Percentiles rank a stretch among this genome's conserved stretches.
phyloP scores from a whole-genome alignment of 2,113 vertebrate genomes.

The Chionomys nivalis region DNA sequence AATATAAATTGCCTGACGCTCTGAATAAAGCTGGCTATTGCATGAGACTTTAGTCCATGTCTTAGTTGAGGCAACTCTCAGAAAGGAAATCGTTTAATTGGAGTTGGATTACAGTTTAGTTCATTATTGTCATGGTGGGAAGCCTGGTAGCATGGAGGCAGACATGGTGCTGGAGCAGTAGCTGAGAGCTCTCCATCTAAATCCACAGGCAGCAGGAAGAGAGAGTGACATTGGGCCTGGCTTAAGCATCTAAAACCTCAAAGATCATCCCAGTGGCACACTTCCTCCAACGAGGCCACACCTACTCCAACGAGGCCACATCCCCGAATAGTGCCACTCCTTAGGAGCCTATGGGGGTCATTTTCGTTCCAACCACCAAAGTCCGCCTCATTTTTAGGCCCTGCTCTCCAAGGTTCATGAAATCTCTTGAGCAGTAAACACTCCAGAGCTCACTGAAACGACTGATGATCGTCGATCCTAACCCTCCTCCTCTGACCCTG shows the following conservation, averaged over 20 bases:
- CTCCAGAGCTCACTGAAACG: neutral
- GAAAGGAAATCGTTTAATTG: neutral
- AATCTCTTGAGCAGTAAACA: neutral
- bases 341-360: neutral
- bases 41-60: neutral
- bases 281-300: neutral
- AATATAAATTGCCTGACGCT: neutral
- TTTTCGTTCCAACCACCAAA: neutral
- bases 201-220: neutral
- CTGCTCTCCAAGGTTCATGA: neutral
- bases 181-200: neutral
- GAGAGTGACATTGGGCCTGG: too few relatives aligned
- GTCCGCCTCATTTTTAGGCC: neutral
- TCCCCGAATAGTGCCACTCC: neutral
- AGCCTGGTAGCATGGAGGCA: neutral
- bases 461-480: neutral
- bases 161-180: neutral
- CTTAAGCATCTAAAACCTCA: neutral
- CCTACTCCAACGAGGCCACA: neutral
- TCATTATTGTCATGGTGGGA: neutral
- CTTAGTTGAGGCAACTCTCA: neutral
- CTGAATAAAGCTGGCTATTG: neutral
- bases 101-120: neutral
- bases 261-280: too few relatives aligned
- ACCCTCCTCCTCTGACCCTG: neutral